These are phyloP conservation scores for Eupithecia vulgata DNA, from an alignment of 2,888 invertebrate species.

Conservation along the genomic window DNA sequence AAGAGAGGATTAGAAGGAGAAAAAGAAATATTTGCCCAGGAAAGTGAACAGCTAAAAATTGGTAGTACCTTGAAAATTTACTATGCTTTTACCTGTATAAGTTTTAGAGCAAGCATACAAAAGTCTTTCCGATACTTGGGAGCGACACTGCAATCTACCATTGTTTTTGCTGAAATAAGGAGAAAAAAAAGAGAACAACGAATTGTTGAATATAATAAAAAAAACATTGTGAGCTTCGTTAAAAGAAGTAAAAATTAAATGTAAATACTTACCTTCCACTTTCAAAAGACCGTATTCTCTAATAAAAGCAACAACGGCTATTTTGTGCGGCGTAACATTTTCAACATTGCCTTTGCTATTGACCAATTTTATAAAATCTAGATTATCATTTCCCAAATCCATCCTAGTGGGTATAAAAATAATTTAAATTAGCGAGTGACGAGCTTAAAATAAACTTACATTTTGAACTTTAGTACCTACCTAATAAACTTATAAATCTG, in stretches of 20 bases:
- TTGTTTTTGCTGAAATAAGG: slow-evolving; percentile 73
- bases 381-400: slow-evolving; percentile 67
- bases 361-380: slow-evolving; percentile 71
- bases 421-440: not conserved
- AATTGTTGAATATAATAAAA: not conserved
- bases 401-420: slow-evolving; percentile 46
- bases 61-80: not conserved
- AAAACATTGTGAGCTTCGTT: not conserved
- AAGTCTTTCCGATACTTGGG: slow-evolving; percentile 89
- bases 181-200: slow-evolving; percentile 49
- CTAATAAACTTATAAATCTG: too few species aligned
- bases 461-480: too few species aligned
- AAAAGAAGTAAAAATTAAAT: not conserved
- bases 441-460: not conserved
- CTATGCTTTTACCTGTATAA: slow-evolving; percentile 86
- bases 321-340: slow-evolving; percentile 91
- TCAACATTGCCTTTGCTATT: slow-evolving; percentile 80
- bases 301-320: slow-evolving; percentile 90
- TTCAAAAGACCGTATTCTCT: slow-evolving; percentile 89
- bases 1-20: not conserved
- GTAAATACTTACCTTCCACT: slow-evolving; percentile 65
- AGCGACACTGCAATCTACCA: slow-evolving; percentile 78
- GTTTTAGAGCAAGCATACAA: slow-evolving; percentile 90
- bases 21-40: not conserved
- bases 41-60: too few species aligned